Evolutionary conservation across 1,140 invertebrate species (phyloP), one percentile per base, ranked within the genome.

Genomic region (Cydia splendana): DNA sequence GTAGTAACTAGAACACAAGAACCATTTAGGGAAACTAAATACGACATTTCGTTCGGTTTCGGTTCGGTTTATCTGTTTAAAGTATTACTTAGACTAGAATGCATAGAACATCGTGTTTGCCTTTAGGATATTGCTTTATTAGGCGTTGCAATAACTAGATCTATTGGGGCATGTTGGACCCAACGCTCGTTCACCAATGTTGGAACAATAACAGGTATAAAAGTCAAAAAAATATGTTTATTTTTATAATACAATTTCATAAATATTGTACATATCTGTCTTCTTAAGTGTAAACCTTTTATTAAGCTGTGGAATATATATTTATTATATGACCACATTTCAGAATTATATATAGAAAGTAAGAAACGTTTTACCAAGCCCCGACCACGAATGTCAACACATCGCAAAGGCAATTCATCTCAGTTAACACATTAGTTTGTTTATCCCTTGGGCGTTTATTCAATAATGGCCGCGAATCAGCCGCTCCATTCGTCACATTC

Each of bases 401-500:
- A 62, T 62, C 20, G 57, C 57, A 62, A 62, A 62, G 57, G 57
- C 20, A 62, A 67, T 67, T 34, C 18, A 34, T 67, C 65, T 67
- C 65, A 34, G 65, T 67, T 67, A 67, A 10, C 65, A 30, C 65
- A 67, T 67, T 67, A 67, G 65, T 67, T 67, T 38, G 65, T 67
- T 67, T 67, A 67, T 67, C 30, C 65, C 65, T 67, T 67, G 65
- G 65, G 65, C 65, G 65, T 67, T 67, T 67, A 67, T 67, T 67
- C 65, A 67, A 67, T 67, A 67, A 67, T 38, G 30, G 28, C 15
- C 65, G 65, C 12, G 18, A 67, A 67, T 67, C 65, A 67, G 24
- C 30, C 28, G 30, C 24, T n/a, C 30, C 65, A 67, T 67, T 67
- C 65, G 65, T 67, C 65, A 67, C 24, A 5, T 67, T 67, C 5